phyloP scores from a whole-genome alignment of 1,140 invertebrate species.

The Leptinotarsa texana region DNA sequence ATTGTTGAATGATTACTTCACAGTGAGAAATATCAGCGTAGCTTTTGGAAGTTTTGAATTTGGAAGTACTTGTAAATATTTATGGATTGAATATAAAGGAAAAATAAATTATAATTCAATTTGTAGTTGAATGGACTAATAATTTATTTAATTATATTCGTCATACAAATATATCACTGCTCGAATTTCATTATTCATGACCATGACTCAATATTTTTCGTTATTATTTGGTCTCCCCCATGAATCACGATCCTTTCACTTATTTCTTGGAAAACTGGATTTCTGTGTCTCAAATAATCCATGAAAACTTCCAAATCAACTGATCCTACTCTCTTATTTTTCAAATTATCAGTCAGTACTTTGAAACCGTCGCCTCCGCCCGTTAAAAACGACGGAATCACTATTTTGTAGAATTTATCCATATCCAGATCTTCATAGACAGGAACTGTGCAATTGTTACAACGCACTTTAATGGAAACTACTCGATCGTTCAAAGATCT shows the following conservation, averaged over 20 bases:
- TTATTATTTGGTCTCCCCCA: background rate
- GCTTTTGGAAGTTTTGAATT: background rate
- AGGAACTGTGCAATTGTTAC: constrained; percentile 67
- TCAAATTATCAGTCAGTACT: constrained; percentile 48
- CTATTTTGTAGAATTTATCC: constrained; percentile 64
- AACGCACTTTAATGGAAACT: constrained; percentile 61
- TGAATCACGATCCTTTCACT: constrained; percentile 2
- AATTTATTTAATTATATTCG: no score
- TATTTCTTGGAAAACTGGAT: constrained; percentile 47
- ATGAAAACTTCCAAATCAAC: constrained; percentile 44
- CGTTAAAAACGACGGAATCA: constrained; percentile 66
- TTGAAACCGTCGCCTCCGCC: constrained; percentile 66
- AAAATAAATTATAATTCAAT: no score
- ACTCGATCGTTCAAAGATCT: constrained; percentile 63
- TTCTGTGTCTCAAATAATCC: constrained; percentile 48
- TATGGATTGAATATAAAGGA: background rate
- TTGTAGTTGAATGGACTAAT: no score
- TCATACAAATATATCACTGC: no score
- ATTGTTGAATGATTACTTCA: background rate
- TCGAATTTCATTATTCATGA: no score
- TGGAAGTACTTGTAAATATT: constrained; percentile 16
- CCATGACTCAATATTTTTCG: background rate
- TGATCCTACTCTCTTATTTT: constrained; percentile 35
- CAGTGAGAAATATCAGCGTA: background rate
- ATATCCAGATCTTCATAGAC: constrained; percentile 60